Conservation (phyloP, 2,888 invertebrate genomes). For the Dynastes grantii region DNA sequence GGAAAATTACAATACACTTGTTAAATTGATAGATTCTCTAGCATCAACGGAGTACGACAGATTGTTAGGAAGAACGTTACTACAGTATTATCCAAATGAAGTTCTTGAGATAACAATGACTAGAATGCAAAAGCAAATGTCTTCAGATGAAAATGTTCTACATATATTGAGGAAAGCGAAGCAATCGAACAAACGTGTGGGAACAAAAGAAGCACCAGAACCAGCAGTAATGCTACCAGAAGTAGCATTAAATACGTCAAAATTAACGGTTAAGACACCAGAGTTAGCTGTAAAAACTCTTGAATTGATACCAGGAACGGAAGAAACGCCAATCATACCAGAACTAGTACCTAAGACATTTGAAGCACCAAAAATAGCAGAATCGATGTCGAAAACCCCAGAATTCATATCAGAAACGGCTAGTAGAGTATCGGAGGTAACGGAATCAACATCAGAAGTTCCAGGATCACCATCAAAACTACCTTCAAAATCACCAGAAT, state of each 20-base stretch:
- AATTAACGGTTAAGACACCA: neutral
- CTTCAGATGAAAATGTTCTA: neutral
- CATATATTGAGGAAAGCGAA: neutral
- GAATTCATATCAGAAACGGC: neutral
- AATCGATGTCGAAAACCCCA: neutral
- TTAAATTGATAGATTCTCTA: neutral
- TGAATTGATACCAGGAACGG: neutral
- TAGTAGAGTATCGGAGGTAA: neutral
- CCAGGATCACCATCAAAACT: neutral
- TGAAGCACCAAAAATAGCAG: neutral
- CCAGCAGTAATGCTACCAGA: neutral
- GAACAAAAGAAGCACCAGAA: too few species aligned
- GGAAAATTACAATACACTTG: neutral
- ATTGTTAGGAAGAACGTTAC: neutral
- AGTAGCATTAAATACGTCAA: neutral
- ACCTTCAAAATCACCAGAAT: neutral
- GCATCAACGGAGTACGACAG: neutral
- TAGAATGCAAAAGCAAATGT: neutral
- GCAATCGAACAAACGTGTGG: neutral
- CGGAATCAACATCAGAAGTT: neutral
- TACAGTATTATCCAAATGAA: neutral
- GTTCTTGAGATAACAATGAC: neutral
- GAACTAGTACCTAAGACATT: neutral
- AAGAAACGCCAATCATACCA: neutral
- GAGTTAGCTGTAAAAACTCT: neutral